Conservation (phyloP, 2,888 invertebrate species). For the Eucera pruinosa region DNA sequence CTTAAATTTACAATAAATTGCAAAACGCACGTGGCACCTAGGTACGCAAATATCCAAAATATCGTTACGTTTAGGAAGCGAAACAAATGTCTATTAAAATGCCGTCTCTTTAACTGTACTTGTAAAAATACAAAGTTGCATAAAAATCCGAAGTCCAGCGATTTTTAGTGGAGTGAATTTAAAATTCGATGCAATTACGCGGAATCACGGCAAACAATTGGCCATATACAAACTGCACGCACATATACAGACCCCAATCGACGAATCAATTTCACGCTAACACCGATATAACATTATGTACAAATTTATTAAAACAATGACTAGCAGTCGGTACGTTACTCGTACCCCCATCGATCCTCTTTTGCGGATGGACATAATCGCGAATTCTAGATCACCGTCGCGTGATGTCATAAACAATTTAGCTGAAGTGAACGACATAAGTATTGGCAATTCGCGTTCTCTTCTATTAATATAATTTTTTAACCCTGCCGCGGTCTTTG, state of each 20-base stretch:
- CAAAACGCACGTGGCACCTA: no score
- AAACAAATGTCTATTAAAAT: no score
- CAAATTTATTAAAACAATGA: constrained; percentile 72
- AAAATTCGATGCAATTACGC: constrained; percentile 17
- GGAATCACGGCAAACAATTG: constrained; percentile 36
- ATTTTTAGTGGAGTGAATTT: no score
- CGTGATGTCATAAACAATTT: neutral
- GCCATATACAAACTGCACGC: constrained; percentile 36
- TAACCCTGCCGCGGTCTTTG: no score
- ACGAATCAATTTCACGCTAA: constrained; percentile 60
- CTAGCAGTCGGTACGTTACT: constrained; percentile 54
- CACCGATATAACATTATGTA: constrained; percentile 68
- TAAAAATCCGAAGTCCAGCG: no score
- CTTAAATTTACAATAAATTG: no score
- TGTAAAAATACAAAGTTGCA: no score
- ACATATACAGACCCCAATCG: constrained; percentile 34
- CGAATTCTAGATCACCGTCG: neutral
- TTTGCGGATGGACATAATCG: constrained; percentile 3
- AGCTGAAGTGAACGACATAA: neutral
- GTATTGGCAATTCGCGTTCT: neutral
- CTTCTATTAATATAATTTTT: neutral
- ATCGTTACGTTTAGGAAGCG: no score
- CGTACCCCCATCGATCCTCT: constrained; percentile 14
- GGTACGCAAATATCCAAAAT: no score
- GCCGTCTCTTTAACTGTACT: no score